phyloP scores from a whole-genome alignment of 2,888 invertebrate genomes.

The Xiphydria camelus region DNA sequence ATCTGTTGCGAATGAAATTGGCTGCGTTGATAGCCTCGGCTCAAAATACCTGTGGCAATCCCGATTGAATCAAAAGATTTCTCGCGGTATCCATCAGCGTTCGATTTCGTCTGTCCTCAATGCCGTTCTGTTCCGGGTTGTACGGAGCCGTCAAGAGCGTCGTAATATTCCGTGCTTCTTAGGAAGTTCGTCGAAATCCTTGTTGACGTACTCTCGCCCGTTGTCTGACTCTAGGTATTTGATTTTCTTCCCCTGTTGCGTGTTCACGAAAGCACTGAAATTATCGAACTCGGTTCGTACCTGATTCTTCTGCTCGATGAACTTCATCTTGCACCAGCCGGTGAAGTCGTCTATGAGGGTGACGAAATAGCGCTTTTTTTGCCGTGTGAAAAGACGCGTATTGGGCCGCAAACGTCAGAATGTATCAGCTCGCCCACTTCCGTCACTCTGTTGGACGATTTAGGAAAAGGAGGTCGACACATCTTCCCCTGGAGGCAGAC shows the following conservation, averaged over 20 bases:
- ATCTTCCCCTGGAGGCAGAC: neutral
- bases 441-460: no score
- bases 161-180: neutral
- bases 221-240: conserved; percentile 20
- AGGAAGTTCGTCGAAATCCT: neutral
- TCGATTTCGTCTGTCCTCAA: neutral
- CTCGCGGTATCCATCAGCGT: neutral
- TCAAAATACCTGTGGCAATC: no score
- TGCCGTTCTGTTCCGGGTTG: neutral
- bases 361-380: conserved; percentile 37
- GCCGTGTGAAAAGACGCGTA: no score
- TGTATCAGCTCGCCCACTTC: no score
- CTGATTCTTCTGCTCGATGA: conserved; percentile 35
- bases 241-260: conserved; percentile 34
- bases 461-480: no score
- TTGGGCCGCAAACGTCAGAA: no score
- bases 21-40: no score
- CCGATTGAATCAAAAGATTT: no score
- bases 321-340: conserved; percentile 35
- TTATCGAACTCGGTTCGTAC: conserved; percentile 23
- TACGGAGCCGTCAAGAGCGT: neutral
- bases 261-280: conserved; percentile 34
- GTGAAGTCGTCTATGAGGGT: conserved; percentile 34
- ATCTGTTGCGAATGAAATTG: no score
- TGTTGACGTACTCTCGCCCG: neutral